Evolutionary conservation across 2,797 vertebrate species (phyloP), one percentile per base, ranked within the genome.

Genomic region (Knipowitschia caucasica): DNA sequence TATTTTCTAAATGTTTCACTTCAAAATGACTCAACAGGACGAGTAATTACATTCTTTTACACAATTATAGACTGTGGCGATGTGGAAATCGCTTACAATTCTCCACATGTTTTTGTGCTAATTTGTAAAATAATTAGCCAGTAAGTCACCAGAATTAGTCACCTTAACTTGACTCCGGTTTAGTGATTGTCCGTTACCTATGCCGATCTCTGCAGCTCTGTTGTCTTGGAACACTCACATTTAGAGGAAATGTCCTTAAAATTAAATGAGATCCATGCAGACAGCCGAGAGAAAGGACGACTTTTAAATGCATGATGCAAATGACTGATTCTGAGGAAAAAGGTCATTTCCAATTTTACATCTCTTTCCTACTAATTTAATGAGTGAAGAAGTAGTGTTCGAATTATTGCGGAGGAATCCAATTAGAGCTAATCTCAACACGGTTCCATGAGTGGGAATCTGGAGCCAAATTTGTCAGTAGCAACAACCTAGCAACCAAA

Each of bases 181-280:
- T n/a, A n/a, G n/a, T n/a, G n/a, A n/a, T n/a, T n/a, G n/a, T n/a
- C n/a, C n/a, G n/a, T n/a, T n/a, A n/a, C n/a, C n/a, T n/a, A n/a
- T n/a, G n/a, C n/a, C n/a, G n/a, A 67, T 63, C 74, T 71, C 63
- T 73, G 34, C 33, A 12, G 1, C 34, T 62, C 51, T 69, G 58
- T 64, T 76, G 64, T 81, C 67, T 63, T 7, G 31, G 50, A 69
- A 57, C 59, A 65, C 67, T 55, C 57, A 31, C 42, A 63, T 69
- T 73, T 57, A 67, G 42, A 2, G 1, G 73, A 67, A 69, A 68
- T 14, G 23, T 61, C 68, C 73, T 78, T 64, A 53, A 72, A 67
- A 68, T 73, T 52, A 69, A 77, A 81, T 69, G 64, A 76, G 70
- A 68, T 76, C 73, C 70, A 64, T 33, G 47, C 36, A 62, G 56